A percentile compares a stretch with the other conserved stretches of the same genome.
phyloP scores from a whole-genome alignment of 35 echinoderm and acorn worm species.

The Lytechinus pictus region DNA sequence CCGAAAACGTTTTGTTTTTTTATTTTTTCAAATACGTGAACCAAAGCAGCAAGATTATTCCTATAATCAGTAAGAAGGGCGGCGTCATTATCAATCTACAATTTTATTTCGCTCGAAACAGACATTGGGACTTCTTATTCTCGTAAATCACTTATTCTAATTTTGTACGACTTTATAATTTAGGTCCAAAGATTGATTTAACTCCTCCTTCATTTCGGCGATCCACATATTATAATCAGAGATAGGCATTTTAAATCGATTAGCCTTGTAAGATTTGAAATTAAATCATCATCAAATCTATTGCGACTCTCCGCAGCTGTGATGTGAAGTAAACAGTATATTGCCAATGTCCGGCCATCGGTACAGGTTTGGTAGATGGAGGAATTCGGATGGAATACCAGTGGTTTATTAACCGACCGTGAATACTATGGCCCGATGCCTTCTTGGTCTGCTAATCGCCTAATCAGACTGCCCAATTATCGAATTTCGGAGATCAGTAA shows the following conservation, averaged over 20 bases:
- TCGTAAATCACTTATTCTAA: neutral
- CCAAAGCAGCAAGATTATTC: too few species aligned
- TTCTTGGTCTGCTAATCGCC: neutral
- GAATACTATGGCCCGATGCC: neutral
- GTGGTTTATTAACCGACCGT: neutral
- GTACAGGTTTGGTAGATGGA: neutral
- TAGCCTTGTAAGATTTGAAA: slow-evolving; percentile 1
- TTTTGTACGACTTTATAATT: neutral
- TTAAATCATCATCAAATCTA: neutral
- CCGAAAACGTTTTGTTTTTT: too few species aligned
- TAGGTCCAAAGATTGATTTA: neutral
- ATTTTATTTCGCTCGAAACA: too few species aligned
- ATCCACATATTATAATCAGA: neutral
- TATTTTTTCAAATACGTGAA: too few species aligned
- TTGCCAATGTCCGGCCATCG: neutral
- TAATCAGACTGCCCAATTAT: neutral
- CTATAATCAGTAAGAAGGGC: too few species aligned
- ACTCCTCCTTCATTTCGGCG: neutral
- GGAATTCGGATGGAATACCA: neutral
- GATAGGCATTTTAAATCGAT: neutral
- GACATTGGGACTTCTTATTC: neutral
- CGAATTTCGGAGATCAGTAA: neutral
- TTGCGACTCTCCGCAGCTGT: neutral
- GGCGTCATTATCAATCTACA: too few species aligned
- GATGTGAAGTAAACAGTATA: neutral